Evolutionary conservation across 2,797 vertebrate genomes (phyloP), one percentile per base, ranked within the genome.

Genomic region (Sebastes hubbsi): DNA sequence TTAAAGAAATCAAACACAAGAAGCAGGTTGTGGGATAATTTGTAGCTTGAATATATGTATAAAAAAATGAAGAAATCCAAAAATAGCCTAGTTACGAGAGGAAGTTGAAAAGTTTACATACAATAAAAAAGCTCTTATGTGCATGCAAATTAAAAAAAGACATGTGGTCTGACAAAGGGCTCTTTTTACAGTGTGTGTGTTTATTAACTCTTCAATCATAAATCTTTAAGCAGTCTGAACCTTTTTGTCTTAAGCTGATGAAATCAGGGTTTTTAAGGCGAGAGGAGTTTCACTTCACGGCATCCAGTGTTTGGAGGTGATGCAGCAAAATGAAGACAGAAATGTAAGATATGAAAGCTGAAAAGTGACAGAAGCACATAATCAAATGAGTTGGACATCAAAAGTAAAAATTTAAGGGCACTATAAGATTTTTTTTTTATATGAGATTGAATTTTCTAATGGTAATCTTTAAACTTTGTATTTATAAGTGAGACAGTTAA

Each of bases 401-500:
- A 63, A 38, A 22, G 16, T 59, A 42, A 69, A 55, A 54, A 64
- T 32, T 55, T 22, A 29, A 55, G 22, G 27, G 10, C 42, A 49
- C 16, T 64, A 4, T 1, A 18, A 5, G 4, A 6, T 27, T 30
- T 13, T 1, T 58, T 58, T 66, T 46, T 59, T 59, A 42, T 70
- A 61, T 32, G 5, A 73, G 27, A 36, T 56, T 60, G 22, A 30
- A 52, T 75, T 65, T 25, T 59, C 12, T 42, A 7, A 14, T 12
- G 29, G 16, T 55, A n/a, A 58, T 49, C 61, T 58, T 56, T 49
- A 54, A 62, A 12, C 2, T 18, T 36, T 49, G 29, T 73, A 70
- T 81, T 68, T 78, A 66, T 54, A 80, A 61, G 49, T 13, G 30
- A 71, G 11, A 29, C 62, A 74, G 36, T 76, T 67, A 22, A 81